These are phyloP conservation scores for Abrostola triplasia DNA, from an alignment of 2,888 invertebrate species.

Conservation along the genomic window DNA sequence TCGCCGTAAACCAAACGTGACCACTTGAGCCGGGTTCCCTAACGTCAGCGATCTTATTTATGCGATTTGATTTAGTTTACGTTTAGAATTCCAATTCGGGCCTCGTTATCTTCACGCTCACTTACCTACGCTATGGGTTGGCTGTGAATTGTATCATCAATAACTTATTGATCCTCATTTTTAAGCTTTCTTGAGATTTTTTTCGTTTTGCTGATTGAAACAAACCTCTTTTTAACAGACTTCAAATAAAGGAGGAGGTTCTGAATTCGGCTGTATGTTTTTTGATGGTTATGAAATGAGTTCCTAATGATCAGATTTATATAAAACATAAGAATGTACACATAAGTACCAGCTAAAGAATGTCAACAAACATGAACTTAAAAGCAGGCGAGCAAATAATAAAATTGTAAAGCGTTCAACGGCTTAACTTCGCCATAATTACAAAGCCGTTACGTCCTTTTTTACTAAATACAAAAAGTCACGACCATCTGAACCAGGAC, in stretches of 20 bases:
- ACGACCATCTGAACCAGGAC: constrained; percentile 1
- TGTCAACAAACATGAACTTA: not conserved
- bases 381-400: not conserved
- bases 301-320: no score
- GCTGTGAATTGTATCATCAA: not conserved
- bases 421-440: constrained; percentile 1
- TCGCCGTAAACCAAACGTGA: constrained; percentile 39
- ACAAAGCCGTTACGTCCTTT: constrained; percentile 1
- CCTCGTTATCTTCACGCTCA: constrained; percentile 24
- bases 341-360: no score
- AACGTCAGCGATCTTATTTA: constrained; percentile 50
- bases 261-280: no score
- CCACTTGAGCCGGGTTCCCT: constrained; percentile 34
- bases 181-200: not conserved
- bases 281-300: no score
- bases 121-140: constrained; percentile 3
- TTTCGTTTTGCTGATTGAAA: no score
- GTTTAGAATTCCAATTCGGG: constrained; percentile 22
- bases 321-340: no score
- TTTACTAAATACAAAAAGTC: not conserved
- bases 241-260: no score
- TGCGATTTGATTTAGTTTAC: constrained; percentile 43
- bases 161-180: not conserved
- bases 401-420: not conserved
- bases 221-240: no score